These are phyloP conservation scores for Chloroceryle amazona DNA, from an alignment of 2,797 vertebrate genomes.

Conservation along the genomic window DNA sequence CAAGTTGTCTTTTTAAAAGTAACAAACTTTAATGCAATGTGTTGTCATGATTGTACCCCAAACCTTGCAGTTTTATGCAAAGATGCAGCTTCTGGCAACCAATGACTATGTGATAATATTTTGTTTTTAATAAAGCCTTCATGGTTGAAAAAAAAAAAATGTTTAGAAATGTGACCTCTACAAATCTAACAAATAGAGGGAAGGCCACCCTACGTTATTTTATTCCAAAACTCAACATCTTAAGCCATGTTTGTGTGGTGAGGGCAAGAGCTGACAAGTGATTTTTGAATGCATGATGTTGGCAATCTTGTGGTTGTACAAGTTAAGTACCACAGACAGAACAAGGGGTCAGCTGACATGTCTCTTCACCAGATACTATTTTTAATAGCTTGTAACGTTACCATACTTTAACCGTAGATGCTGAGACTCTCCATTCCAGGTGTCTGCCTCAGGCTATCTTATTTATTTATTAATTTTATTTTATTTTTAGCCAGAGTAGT, in stretches of 20 bases:
- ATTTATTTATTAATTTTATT: neutral
- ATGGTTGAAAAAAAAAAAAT: neutral
- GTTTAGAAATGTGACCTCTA: neutral
- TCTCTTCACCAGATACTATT: constrained; percentile 36
- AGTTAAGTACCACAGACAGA: neutral
- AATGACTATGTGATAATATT: neutral
- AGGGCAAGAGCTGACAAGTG: constrained; percentile 33
- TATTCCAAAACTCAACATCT: neutral
- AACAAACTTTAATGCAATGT: neutral
- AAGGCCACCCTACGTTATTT: neutral
- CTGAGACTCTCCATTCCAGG: constrained; percentile 53
- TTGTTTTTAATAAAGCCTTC: neutral
- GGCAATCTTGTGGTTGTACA: neutral
- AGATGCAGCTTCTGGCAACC: neutral
- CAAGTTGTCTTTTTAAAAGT: neutral
- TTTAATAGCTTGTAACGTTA: constrained; percentile 40
- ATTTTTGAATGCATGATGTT: constrained; percentile 12
- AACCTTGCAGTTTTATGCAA: neutral
- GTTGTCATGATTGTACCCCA: neutral
- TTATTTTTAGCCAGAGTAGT: neutral
- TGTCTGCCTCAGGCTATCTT: constrained; percentile 1
- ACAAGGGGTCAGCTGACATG: constrained; percentile 16
- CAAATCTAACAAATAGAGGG: neutral
- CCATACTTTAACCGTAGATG: constrained; percentile 14
- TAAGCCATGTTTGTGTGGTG: neutral